These are phyloP conservation scores for Daboia siamensis DNA, from an alignment of 2,113 vertebrate genomes.

Conservation along the genomic window DNA sequence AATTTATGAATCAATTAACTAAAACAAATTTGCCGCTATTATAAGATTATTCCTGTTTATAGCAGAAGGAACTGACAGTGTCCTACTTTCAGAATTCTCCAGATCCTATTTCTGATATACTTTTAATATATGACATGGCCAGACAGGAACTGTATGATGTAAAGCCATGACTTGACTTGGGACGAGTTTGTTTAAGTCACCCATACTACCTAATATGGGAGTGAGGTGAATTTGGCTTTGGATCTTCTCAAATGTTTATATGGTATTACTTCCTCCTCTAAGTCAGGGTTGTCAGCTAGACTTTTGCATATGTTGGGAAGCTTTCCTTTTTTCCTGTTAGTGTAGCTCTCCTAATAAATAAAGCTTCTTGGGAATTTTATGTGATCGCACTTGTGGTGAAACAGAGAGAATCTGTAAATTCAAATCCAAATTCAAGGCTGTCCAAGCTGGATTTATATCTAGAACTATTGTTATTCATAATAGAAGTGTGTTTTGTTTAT, in stretches of 20 bases:
- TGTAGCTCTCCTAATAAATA: neutral
- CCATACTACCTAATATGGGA: constrained; percentile 4
- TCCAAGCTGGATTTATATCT: neutral
- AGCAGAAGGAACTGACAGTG: constrained; percentile 64
- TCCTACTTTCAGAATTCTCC: constrained; percentile 48
- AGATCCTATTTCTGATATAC: constrained; percentile 62
- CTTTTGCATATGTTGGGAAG: neutral
- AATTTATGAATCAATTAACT: constrained; percentile 59
- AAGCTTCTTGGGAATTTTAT: neutral
- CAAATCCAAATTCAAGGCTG: neutral
- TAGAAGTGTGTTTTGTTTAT: neutral
- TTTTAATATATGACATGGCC: constrained; percentile 65
- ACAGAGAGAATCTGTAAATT: neutral
- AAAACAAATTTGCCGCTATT: constrained; percentile 56
- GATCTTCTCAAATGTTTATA: neutral
- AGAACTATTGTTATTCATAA: neutral
- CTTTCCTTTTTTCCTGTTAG: neutral
- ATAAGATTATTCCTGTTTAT: constrained; percentile 64
- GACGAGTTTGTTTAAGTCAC: constrained; percentile 43
- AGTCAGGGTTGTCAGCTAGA: neutral
- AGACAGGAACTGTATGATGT: constrained; percentile 51
- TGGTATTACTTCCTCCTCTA: constrained; percentile 1
- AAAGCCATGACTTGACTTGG: constrained; percentile 3
- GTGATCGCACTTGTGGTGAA: neutral
- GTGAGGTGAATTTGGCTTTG: neutral